phyloP scores from a whole-genome alignment of 1,140 invertebrate species.

The Nebria ingens region DNA sequence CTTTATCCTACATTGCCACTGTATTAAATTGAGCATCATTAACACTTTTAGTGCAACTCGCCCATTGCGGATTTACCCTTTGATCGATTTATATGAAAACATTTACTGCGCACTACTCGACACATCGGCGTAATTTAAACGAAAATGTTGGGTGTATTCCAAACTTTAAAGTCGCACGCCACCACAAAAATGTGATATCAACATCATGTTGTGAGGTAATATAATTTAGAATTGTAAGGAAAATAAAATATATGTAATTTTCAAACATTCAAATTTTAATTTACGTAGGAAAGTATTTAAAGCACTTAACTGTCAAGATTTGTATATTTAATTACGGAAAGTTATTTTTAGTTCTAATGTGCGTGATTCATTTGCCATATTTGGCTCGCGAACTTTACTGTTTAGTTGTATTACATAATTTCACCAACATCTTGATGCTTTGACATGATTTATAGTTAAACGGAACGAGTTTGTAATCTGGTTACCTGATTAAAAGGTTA shows the following conservation, averaged over 20 bases:
- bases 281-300: not conserved
- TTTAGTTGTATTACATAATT: not conserved
- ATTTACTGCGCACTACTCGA: too few species aligned
- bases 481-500: conserved; percentile 6
- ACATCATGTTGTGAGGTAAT: too few species aligned
- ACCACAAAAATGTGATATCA: too few species aligned
- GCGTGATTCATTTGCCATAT: not conserved
- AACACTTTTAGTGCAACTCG: not conserved
- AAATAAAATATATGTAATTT: too few species aligned
- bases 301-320: not conserved
- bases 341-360: conserved; percentile 2
- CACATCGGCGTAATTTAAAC: not conserved
- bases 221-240: too few species aligned
- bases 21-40: not conserved
- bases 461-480: not conserved
- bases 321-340: not conserved
- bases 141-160: too few species aligned
- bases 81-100: not conserved
- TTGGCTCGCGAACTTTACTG: not conserved
- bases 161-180: too few species aligned
- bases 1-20: too few species aligned
- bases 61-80: too few species aligned
- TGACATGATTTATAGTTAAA: conserved; percentile 2
- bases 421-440: conserved; percentile 1
- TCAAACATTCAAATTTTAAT: too few species aligned